Conservation (phyloP, 2,888 invertebrate species). For the Mesoligia furuncula region DNA sequence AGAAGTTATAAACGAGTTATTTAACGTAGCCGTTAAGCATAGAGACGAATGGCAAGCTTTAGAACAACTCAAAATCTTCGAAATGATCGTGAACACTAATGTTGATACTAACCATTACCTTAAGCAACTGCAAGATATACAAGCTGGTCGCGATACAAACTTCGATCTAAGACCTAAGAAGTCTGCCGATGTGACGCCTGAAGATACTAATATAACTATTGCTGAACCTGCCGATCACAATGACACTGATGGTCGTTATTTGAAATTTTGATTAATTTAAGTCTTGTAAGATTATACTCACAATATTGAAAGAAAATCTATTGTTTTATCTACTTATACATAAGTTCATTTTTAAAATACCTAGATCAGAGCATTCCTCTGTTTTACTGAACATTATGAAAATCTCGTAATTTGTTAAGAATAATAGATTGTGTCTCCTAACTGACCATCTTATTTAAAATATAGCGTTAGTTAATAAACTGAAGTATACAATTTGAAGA, state of each 20-base stretch:
- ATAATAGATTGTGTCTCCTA: background rate
- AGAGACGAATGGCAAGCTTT: constrained; percentile 83
- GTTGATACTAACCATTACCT: constrained; percentile 82
- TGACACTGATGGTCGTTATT: background rate
- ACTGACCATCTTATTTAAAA: background rate
- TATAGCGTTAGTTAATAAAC: background rate
- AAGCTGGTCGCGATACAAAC: constrained; percentile 65
- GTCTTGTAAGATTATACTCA: background rate
- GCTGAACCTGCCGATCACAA: background rate
- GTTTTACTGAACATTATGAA: background rate
- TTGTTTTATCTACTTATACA: constrained; percentile 9
- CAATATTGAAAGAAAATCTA: constrained; percentile 8
- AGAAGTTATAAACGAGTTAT: constrained; percentile 81
- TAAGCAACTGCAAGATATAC: constrained; percentile 79
- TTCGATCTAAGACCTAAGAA: fast-evolving
- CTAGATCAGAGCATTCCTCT: background rate
- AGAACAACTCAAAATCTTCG: constrained; percentile 84
- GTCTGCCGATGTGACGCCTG: background rate
- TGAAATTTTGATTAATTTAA: constrained; percentile 49
- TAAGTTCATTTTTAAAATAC: background rate
- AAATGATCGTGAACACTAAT: constrained; percentile 83
- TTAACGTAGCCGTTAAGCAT: constrained; percentile 83
- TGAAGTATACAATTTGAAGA: no score
- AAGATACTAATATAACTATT: background rate
- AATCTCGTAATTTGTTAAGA: background rate